Evolutionary conservation across 2,797 vertebrate species (phyloP), one percentile per base, ranked within the genome.

Genomic region (Labroides dimidiatus): DNA sequence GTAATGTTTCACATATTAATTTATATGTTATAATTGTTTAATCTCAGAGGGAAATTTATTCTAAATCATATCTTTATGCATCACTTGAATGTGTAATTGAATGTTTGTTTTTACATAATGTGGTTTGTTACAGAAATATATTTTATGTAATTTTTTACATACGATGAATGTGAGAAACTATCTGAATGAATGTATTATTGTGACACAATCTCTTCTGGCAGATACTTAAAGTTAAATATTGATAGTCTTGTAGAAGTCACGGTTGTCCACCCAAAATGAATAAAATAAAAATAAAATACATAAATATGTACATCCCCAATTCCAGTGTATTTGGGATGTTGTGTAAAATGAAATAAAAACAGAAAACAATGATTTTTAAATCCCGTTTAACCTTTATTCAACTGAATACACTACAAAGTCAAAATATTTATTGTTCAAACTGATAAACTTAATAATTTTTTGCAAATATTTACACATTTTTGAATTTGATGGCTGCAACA

Each of bases 141-240:
- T 68, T 57, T 33, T 14, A 64, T 68, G 54, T 71, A 15, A 6
- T 33, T 45, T 57, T 59, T 23, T 13, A 60, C 43, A 19, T 10
- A 4, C 12, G 20, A 49, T 72, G 11, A 64, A 70, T 61, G 59
- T 72, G 51, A 4, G 15, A 13, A 44, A 45, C n/a, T 33, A 4
- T 37, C 58, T 64, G 68, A 75, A 60, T 69, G 47, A 63, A 69
- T 75, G 69, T 64, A 27, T 59, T 4, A 33, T 6, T 57, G 12
- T 52, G 12, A 45, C 23, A 45, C 23, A 5, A 39, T 54, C 15
- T 14, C 43, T 39, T 20, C n/a, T 53, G 23, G 20, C 47, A 54
- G 41, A 47, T 27, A 1, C 15, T 57, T 67, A 66, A 36, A 80
- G 68, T 77, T 67, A 79, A 76, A 49, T 6, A 45, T 45, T 45